Base-by-base conservation (phyloP, 2,797 vertebrate species). In the Anabas testudineus region DNA sequence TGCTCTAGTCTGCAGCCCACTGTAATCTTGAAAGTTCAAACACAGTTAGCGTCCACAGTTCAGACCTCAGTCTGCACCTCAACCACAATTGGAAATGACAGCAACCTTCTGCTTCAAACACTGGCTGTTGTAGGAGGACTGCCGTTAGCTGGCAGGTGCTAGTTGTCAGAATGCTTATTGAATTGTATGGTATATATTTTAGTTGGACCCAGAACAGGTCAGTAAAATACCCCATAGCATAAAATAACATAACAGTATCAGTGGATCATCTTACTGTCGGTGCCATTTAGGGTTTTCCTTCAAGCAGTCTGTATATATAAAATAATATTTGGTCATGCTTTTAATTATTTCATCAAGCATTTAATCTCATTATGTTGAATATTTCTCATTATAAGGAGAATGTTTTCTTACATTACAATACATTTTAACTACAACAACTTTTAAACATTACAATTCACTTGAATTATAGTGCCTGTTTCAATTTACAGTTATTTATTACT, bases 21-120 rank as follows among this genome's bases (percentile, higher is more conserved):
- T 26, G 5, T 86, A 83, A 88, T 84, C 83, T 79, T 52, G 32
- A 19, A 15, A 41, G 45, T 65, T 83, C 84, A 84, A 80, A 80
- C 72, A 43, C 60, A 48, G 12, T 78, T 69, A 78, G 76, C 62
- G 42, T 72, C 63, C 51, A 42, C 37, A 43, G 24, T 32, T 54
- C 13, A 49, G 24, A 56, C 37, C 42, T 43, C 72, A 59, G 47
- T 43, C 46, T 16, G 7, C 19, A 43, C 14, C 56, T 83, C 54
- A 60, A 8, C 4, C 46, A 59, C 14, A 75, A 87, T 71, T 84
- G 47, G 46, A 60, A 24, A 59, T 70, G 83, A 81, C 83, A 88
- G 30, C 48, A 64, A 36, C 81, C 76, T 71, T 79, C 79, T 81
- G 78, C 34, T 63, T 54, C 4, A 10, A 48, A 39, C 0, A 1